Percentiles rank a stretch among this genome's conserved stretches.
These are phyloP conservation scores for Characodon lateralis DNA, from an alignment of 2,797 vertebrate species.

Conservation along the genomic window DNA sequence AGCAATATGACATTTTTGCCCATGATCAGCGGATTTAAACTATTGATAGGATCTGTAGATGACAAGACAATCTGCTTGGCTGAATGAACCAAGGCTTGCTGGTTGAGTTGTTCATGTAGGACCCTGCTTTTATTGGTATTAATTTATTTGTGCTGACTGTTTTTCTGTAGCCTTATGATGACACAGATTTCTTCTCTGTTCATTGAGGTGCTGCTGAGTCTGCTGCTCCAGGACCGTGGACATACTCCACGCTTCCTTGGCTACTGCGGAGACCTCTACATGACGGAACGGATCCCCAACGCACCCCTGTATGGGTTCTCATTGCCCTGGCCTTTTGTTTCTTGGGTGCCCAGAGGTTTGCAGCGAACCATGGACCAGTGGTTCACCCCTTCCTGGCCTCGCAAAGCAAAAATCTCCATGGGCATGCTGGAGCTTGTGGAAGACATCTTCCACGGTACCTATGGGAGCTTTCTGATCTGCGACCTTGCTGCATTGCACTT, in stretches of 20 bases:
- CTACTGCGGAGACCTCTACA: conserved; percentile 96
- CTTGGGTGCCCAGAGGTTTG: conserved; percentile 90
- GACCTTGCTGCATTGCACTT: conserved; percentile 87
- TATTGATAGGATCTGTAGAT: too few relatives aligned
- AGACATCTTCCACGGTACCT: conserved; percentile 97
- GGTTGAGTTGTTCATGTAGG: too few relatives aligned
- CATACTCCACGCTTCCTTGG: conserved; percentile 94
- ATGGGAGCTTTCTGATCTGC: conserved; percentile 97
- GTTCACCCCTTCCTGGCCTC: conserved; percentile 97
- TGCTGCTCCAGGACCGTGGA: conserved; percentile 94
- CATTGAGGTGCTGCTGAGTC: conserved; percentile 87
- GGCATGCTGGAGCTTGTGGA: conserved; percentile 97
- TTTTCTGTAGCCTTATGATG: neutral
- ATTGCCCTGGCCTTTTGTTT: conserved; percentile 91
- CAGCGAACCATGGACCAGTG: conserved; percentile 93
- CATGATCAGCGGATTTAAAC: too few relatives aligned
- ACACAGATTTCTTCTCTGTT: neutral
- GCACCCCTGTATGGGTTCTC: conserved; percentile 93
- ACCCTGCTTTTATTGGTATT: neutral
- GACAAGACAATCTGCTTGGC: too few relatives aligned
- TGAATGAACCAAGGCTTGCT: too few relatives aligned
- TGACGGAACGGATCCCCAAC: conserved; percentile 92
- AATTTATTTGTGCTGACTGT: neutral
- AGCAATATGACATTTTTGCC: too few relatives aligned
- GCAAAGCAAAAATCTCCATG: conserved; percentile 98